phyloP scores from a whole-genome alignment of 1,140 invertebrate genomes.

The Bombus superbus region DNA sequence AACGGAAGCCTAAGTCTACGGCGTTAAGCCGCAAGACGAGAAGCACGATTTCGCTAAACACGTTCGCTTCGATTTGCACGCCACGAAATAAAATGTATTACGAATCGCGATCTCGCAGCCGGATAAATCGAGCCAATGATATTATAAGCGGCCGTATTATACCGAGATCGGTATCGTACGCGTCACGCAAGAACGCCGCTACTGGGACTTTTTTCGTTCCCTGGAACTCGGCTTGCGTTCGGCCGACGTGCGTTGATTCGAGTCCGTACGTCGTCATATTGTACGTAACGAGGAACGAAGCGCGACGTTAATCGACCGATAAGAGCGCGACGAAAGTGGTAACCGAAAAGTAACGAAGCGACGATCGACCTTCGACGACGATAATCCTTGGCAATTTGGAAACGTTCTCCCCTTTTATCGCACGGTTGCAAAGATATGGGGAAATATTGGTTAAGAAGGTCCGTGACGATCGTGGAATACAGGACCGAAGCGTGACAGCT shows the following conservation, averaged over 20 bases:
- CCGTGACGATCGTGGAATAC: neutral
- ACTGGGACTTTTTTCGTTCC: neutral
- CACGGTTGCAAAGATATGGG: neutral
- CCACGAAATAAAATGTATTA: neutral
- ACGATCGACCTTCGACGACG: neutral
- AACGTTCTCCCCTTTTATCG: neutral
- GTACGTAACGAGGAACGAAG: neutral
- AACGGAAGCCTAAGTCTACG: no score
- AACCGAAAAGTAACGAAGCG: neutral
- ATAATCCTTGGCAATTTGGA: neutral
- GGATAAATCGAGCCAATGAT: conserved; percentile 23
- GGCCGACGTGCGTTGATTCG: neutral
- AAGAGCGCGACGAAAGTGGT: neutral
- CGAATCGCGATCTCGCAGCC: neutral
- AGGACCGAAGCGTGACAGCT: neutral
- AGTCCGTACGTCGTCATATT: neutral
- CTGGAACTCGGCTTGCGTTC: neutral
- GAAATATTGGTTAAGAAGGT: neutral
- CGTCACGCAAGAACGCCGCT: neutral
- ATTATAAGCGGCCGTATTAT: conserved; percentile 36
- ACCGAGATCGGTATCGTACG: conserved; percentile 21
- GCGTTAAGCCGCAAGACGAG: neutral
- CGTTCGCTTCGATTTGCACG: conserved; percentile 26
- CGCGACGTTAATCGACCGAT: neutral
- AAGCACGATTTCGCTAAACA: conserved; percentile 3